Evolutionary conservation across 2,888 invertebrate genomes (phyloP).

Genomic region (Cryptocheilus praepositus): DNA sequence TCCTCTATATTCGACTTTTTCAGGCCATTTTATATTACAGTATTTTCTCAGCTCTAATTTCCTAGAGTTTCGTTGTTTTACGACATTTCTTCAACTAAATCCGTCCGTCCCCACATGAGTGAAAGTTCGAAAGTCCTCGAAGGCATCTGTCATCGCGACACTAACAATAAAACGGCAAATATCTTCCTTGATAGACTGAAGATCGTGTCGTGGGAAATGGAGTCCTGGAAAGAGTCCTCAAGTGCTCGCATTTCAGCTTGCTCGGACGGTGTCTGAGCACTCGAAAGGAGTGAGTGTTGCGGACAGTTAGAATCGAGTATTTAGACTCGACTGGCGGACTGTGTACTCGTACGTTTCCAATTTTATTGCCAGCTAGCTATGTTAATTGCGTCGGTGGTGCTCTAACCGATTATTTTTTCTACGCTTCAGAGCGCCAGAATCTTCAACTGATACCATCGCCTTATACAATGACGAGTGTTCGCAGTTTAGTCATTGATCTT

Average conservation of each 20-base stretch:
- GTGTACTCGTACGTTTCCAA: conserved; percentile 42
- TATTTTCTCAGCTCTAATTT: no score
- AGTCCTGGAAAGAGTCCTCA: not conserved
- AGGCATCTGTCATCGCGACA: not conserved
- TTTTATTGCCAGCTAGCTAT: conserved; percentile 44
- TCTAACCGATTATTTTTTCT: conserved; percentile 39
- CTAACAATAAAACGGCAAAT: conserved; percentile 1
- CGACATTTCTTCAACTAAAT: not conserved
- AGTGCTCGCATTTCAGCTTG: not conserved
- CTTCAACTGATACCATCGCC: conserved; percentile 13
- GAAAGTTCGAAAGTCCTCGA: not conserved
- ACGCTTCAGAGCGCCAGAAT: conserved; percentile 15
- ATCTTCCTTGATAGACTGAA: not conserved
- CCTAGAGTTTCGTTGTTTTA: not conserved
- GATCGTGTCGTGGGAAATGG: not conserved
- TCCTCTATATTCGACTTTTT: no score
- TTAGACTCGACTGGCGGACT: conserved; percentile 29
- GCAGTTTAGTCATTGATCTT: no score
- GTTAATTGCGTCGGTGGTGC: conserved; percentile 37
- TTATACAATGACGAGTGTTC: no score
- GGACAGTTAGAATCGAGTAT: conserved; percentile 31
- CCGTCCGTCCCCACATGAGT: not conserved
- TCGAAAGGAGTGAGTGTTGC: conserved; percentile 19
- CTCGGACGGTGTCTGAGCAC: conserved; percentile 15
- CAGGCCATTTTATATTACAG: no score